These are phyloP conservation scores for Ceratina australensis DNA, from an alignment of 1,140 invertebrate species.

Conservation along the genomic window DNA sequence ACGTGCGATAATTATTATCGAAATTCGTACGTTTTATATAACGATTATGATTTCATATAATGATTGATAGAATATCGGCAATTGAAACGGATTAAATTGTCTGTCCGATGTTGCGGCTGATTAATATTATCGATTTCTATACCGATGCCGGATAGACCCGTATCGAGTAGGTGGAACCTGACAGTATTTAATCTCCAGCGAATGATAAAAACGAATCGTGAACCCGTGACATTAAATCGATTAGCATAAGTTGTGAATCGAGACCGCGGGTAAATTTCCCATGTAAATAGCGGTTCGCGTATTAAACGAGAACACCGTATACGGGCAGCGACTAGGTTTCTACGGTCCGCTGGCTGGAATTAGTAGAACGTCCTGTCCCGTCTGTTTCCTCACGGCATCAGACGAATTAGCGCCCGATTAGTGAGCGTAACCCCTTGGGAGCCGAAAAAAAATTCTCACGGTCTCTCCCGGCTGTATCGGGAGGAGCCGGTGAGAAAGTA, in stretches of 20 bases:
- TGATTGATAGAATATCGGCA: no score
- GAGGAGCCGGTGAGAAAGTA: constrained; percentile 39
- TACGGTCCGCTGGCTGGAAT: constrained; percentile 12
- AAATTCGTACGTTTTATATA: not conserved
- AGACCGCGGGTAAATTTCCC: constrained; percentile 6
- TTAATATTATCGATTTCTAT: not conserved
- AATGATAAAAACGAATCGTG: constrained; percentile 17
- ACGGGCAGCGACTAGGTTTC: constrained; percentile 3
- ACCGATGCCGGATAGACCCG: not conserved
- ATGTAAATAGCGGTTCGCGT: constrained; percentile 15
- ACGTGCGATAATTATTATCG: not conserved
- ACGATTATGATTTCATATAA: no score
- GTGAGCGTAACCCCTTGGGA: constrained; percentile 18
- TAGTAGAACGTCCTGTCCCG: constrained; percentile 21
- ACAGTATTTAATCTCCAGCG: constrained; percentile 25
- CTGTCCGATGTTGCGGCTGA: not conserved
- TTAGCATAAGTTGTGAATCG: constrained; percentile 35
- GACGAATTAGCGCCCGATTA: constrained; percentile 47
- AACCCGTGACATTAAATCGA: constrained; percentile 21
- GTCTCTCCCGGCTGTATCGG: not conserved
- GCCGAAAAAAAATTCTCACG: constrained; percentile 44
- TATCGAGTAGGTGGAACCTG: constrained; percentile 21
- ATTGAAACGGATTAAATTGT: not conserved
- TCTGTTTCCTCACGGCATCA: constrained; percentile 38
- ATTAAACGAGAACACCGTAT: constrained; percentile 19